Percentiles rank a stretch among this genome's conserved stretches.
phyloP scores from a whole-genome alignment of 2,797 vertebrate species.

The Periophthalmus magnuspinnatus region DNA sequence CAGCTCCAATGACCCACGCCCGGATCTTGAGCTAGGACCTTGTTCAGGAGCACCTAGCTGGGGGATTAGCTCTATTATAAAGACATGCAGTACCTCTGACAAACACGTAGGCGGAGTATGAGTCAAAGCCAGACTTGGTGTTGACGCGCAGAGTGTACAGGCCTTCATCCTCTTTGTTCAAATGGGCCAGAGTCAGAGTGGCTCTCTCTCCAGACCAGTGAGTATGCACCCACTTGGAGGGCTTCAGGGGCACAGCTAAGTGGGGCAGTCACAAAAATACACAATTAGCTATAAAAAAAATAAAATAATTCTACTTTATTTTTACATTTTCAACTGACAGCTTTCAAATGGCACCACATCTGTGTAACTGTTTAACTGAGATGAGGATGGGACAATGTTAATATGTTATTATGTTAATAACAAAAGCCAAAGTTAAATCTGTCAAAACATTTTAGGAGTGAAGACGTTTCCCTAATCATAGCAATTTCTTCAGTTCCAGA shows the following conservation, averaged over 20 bases:
- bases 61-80: neutral
- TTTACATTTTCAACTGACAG: too few relatives aligned
- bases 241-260: slow-evolving; percentile 82
- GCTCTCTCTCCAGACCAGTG: slow-evolving; percentile 93
- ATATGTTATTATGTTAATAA: too few relatives aligned
- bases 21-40: neutral
- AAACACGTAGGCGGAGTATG: slow-evolving; percentile 90
- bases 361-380: too few relatives aligned
- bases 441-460: too few relatives aligned
- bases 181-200: slow-evolving; percentile 86
- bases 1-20: too few relatives aligned
- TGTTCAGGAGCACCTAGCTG: neutral
- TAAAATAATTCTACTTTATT: too few relatives aligned
- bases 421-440: too few relatives aligned
- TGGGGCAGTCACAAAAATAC: slow-evolving; percentile 8
- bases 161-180: slow-evolving; percentile 98
- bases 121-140: slow-evolving; percentile 94
- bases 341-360: too few relatives aligned
- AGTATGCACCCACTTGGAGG: slow-evolving; percentile 90
- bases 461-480: too few relatives aligned
- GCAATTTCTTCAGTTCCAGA: too few relatives aligned
- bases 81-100: slow-evolving; percentile 83
- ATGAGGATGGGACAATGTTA: too few relatives aligned
- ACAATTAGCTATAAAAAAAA: too few relatives aligned
- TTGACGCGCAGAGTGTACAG: slow-evolving; percentile 88